phyloP scores from a whole-genome alignment of 2,888 invertebrate genomes.

The Dexiosoma caninum region DNA sequence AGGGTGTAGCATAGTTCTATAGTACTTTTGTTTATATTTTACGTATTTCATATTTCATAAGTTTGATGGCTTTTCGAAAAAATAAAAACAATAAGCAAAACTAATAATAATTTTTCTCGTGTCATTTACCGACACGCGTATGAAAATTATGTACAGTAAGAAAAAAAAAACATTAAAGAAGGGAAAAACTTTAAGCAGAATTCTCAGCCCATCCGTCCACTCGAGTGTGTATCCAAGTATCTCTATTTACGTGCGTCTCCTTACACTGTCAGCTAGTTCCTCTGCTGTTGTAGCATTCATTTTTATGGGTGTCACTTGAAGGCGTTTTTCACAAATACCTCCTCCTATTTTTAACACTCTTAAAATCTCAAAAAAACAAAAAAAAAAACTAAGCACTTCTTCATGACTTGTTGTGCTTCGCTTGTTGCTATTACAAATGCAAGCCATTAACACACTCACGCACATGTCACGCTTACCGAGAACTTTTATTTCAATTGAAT shows the following conservation, averaged over 20 bases:
- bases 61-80: no score
- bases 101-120: conserved; percentile 46
- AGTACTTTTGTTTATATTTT: no score
- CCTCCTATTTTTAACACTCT: conserved; percentile 62
- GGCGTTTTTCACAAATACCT: conserved; percentile 63
- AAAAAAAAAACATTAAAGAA: not conserved
- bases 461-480: not conserved
- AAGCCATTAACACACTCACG: not conserved
- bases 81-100: conserved; percentile 13
- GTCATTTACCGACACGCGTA: conserved; percentile 48
- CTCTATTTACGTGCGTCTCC: not conserved
- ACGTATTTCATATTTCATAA: no score
- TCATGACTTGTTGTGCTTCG: conserved; percentile 51
- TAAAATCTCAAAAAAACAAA: conserved; percentile 1
- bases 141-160: conserved; percentile 19
- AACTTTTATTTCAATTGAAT: conserved; percentile 57
- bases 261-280: not conserved
- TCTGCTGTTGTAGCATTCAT: conserved; percentile 40
- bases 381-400: not conserved
- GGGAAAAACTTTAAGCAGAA: not conserved
- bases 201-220: not conserved
- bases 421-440: conserved; percentile 36
- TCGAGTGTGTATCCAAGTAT: not conserved
- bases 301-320: conserved; percentile 63
- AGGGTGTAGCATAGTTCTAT: no score